Conservation (phyloP, 2,797 vertebrate species). For the Onychomys leucogaster region DNA sequence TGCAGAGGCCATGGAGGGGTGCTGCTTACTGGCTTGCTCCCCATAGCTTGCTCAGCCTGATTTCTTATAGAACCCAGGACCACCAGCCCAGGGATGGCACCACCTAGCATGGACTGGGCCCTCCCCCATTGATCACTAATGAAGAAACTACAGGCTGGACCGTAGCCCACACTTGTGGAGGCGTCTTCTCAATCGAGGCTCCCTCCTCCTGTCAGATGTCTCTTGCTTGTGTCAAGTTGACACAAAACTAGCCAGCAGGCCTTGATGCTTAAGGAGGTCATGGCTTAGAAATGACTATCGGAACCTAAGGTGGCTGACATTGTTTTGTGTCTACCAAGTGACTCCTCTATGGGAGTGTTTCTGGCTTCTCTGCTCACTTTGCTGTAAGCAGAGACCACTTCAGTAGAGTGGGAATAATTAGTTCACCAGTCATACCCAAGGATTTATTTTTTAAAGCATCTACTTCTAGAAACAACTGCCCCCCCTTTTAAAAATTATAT, state of each 20-base stretch:
- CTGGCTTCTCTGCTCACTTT: not conserved
- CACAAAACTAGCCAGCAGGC: not conserved
- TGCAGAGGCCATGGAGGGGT: not conserved
- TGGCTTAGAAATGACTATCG: not conserved
- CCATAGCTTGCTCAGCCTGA: not conserved
- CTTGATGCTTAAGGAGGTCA: not conserved
- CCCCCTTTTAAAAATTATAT: constrained; percentile 65
- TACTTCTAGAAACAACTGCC: constrained; percentile 68
- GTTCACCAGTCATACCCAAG: not conserved
- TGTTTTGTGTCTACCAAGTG: not conserved
- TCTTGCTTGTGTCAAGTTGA: not conserved
- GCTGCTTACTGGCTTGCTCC: not conserved
- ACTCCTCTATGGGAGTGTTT: not conserved
- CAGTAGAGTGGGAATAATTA: not conserved
- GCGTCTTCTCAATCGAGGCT: not conserved
- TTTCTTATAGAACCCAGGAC: not conserved
- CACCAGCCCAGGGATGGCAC: not conserved
- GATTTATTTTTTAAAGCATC: constrained; percentile 53
- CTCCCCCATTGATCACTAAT: no score
- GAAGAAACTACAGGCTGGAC: not conserved
- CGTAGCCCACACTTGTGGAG: not conserved
- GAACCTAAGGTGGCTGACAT: not conserved
- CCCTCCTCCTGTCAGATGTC: not conserved
- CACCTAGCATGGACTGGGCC: not conserved
- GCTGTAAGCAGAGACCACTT: not conserved